phyloP scores from a whole-genome alignment of 2,888 invertebrate genomes.

The Ramazzottius varieornatus region DNA sequence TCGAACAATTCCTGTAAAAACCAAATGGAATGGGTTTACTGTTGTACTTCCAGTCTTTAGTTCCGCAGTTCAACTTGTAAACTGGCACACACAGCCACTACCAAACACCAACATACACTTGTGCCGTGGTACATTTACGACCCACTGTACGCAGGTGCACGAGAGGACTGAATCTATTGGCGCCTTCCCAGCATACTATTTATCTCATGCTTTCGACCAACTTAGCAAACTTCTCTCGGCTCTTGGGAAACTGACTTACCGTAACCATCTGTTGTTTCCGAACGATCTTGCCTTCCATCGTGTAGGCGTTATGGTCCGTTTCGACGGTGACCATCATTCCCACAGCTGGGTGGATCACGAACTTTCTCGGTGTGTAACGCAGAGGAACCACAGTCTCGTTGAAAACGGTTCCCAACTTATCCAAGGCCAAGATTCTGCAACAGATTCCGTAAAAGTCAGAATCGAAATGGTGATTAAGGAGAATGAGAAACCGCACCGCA shows the following conservation, averaged over 20 bases:
- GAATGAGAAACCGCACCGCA: constrained; percentile 30
- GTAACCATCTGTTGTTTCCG: constrained; percentile 86
- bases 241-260: constrained; percentile 18
- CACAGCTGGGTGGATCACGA: constrained; percentile 68
- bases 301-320: constrained; percentile 93
- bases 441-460: constrained; percentile 4
- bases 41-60: too few relatives aligned
- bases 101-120: too few relatives aligned
- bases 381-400: constrained; percentile 77
- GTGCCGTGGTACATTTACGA: too few relatives aligned
- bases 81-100: too few relatives aligned
- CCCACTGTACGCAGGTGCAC: too few relatives aligned
- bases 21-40: too few relatives aligned
- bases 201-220: too few relatives aligned
- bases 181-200: too few relatives aligned
- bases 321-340: constrained; percentile 70
- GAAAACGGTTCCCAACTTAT: constrained; percentile 91
- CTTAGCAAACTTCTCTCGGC: too few relatives aligned
- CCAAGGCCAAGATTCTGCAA: constrained; percentile 59
- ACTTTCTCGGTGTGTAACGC: constrained; percentile 81
- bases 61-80: too few relatives aligned
- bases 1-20: constrained; percentile 58
- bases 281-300: constrained; percentile 77
- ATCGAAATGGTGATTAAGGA: background rate
- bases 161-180: too few relatives aligned